Conservation (phyloP, 1,140 invertebrate genomes). For the Drosophila asahinai region DNA sequence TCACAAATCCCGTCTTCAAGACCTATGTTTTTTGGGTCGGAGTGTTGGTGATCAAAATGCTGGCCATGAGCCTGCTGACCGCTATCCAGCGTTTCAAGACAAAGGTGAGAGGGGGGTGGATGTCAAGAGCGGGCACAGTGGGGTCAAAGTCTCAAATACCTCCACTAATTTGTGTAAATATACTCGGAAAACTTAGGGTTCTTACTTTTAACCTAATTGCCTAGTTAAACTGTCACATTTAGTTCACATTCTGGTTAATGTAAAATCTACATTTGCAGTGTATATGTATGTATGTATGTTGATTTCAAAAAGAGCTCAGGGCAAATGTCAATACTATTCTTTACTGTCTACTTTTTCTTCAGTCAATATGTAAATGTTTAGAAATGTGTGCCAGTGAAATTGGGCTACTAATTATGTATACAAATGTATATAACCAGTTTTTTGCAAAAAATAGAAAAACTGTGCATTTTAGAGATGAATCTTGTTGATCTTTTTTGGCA, state of each 20-base stretch:
- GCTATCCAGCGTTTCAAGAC: constrained; percentile 86
- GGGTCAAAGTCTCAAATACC: constrained; percentile 45
- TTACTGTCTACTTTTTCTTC: too few relatives aligned
- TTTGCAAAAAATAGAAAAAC: background rate
- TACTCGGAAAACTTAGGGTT: background rate
- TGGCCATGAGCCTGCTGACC: constrained; percentile 87
- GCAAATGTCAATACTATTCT: too few relatives aligned
- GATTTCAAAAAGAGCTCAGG: background rate
- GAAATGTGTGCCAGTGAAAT: constrained; percentile 2
- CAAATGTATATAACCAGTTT: background rate
- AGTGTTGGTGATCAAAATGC: constrained; percentile 88
- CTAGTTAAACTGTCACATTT: background rate
- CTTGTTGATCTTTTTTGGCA: background rate
- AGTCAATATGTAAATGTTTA: too few relatives aligned
- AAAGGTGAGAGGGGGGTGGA: constrained; percentile 85
- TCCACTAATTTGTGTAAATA: background rate
- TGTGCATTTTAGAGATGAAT: background rate
- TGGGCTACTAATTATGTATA: constrained; percentile 4
- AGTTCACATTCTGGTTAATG: background rate
- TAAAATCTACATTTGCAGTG: background rate
- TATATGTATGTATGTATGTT: too few relatives aligned
- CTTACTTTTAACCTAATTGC: background rate
- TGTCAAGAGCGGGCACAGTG: constrained; percentile 30
- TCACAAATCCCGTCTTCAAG: constrained; percentile 85
- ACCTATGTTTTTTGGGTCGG: constrained; percentile 87